Base-by-base conservation (phyloP, 1,140 invertebrate species). In the Drosophila setifemur region DNA sequence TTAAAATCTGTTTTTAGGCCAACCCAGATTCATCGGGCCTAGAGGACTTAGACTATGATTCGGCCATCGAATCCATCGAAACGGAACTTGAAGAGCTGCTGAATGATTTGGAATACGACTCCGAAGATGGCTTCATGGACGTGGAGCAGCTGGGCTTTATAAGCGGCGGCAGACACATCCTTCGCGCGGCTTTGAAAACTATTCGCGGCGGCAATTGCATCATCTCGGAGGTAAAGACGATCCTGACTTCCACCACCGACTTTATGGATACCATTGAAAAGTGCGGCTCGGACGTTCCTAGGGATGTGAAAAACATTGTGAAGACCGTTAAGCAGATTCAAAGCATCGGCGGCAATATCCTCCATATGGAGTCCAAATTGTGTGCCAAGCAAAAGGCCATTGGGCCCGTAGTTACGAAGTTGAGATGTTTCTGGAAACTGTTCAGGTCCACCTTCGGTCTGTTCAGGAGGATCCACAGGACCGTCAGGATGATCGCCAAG, bases 161-260 rank as follows among this genome's bases (percentile, higher is more conserved):
- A 3, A 5, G n/a, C 2, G 8, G 28, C 2, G 35, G 18, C 0
- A 16, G 33, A 8, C 14, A 37, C 6, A 14, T 35, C 0, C 31
- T 81, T 8, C 48, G 26, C 9, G 49, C 47, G 9, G 44, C 19
- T 4, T 9, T 81, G 8, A 68, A 55, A 8, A 29, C 58, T 0
- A 9, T 73, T 8, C 70, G 71, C 2, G 77, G 70, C 16, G 42
- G 55, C 26, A 81, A 77, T 28, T 77, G 73, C 44, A 67, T 50
- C 9, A 11, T 81, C 0, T 66, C 70, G 37, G 45, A 71, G 26
- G 71, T 26, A 0, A 4, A 63, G 0, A 25, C 8, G 2, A 26
- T 77, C 0, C 1, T 70, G 23, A 23, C 2, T 1, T 60, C 77
- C 11, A 31, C 49, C 35, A 60, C 74, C 2, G 5, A 21, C 2